Base-by-base conservation (phyloP, 2,888 invertebrate genomes). In the Drosophila kokeensis region DNA sequence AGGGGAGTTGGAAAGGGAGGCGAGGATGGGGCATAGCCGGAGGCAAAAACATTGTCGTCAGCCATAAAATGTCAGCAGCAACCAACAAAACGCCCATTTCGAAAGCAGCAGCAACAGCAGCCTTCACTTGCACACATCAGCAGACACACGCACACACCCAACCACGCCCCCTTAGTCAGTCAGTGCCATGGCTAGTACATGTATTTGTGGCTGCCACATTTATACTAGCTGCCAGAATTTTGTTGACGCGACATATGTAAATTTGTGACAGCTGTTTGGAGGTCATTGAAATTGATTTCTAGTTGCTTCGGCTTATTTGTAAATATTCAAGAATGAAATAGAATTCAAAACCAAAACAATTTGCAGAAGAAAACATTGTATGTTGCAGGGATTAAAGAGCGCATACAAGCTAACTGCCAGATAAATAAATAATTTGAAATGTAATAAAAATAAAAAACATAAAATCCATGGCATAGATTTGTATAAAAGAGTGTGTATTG, bases 31-130 rank as follows among this genome's bases (percentile, higher is more conserved):
- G 66, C 63, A 68, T 69, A 65, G 64, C 15, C 61, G 63, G 52
- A 70, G 83, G 64, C 76, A 67, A 73, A 87, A 89, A 87, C 90
- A 80, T 77, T 82, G 83, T 85, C 80, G 81, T 75, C 71, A 73
- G 67, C 81, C 76, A 78, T 88, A 88, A 87, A 88, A 87, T 88
- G 89, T 87, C 87, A 83, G 73, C 76, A 75, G 79, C 87, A 87
- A 83, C 61, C 83, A 81, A 81, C 84, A 87, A 68, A 84, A 89
- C 87, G 84, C 82, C 90, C 88, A 87, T 84, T 81, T 78, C 65
- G 52, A 21, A 27, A 40, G 58, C 65, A 76, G 53, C 70, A 40
- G 49, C 40, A 50, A 27, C 70, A 60, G 61, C 52, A 77, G 77
- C 67, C 77, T 80, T 80, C 48, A 76, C 62, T 65, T 52, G 60